Percentiles rank a stretch among this genome's conserved stretches.
phyloP scores from a whole-genome alignment of 2,797 vertebrate genomes.

The Luscinia megarhynchos region DNA sequence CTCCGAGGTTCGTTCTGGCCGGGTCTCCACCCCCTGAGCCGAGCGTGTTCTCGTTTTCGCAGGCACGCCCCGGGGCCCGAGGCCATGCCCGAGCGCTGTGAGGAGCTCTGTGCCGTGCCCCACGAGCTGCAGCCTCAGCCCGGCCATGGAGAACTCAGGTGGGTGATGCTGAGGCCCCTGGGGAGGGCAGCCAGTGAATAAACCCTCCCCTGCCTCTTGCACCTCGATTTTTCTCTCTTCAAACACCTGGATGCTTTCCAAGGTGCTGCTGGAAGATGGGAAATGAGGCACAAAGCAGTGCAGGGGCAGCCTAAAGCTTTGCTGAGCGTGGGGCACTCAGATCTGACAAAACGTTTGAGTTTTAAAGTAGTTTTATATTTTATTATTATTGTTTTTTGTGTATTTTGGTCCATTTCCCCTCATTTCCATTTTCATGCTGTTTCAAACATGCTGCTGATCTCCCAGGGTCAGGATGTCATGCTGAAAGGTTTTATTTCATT shows the following conservation, averaged over 20 bases:
- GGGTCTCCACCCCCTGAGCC: neutral
- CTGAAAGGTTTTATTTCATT: neutral
- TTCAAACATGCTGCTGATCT: neutral
- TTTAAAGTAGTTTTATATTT: neutral
- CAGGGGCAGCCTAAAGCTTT: neutral
- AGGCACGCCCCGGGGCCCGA: neutral
- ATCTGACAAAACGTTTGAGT: neutral
- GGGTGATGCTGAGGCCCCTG: neutral
- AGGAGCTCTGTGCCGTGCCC: neutral
- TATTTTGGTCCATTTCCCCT: no score
- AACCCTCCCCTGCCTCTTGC: neutral
- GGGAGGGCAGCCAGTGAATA: fast-evolving
- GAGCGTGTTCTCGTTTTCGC: fast-evolving
- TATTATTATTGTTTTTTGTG: neutral
- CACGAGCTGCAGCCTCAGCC: neutral
- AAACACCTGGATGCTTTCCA: fast-evolving
- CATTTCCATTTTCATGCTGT: neutral
- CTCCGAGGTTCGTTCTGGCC: fast-evolving
- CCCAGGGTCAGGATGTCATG: neutral
- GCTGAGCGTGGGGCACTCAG: neutral
- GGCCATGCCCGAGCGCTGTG: constrained; percentile 41
- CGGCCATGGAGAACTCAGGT: constrained; percentile 67
- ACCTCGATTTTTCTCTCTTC: fast-evolving
- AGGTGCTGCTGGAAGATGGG: neutral
- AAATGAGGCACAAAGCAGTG: neutral